Evolutionary conservation across 2,113 vertebrate species (phyloP), one percentile per base, ranked within the genome.

Genomic region (Tachysurus vachellii): DNA sequence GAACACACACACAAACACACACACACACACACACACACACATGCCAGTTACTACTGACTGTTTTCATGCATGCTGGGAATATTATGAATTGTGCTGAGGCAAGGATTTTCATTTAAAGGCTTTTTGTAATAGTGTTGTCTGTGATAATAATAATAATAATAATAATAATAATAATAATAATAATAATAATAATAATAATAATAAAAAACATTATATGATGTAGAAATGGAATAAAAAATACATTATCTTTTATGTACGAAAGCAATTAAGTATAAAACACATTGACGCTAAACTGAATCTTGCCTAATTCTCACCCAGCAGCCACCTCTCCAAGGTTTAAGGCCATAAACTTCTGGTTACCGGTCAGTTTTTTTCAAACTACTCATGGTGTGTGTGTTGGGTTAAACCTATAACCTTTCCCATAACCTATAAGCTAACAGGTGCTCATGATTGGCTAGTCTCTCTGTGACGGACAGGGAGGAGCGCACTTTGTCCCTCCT

Each of bases 21-120:
- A 88, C 36, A 36, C 36, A 36, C 59, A 85, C 42, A 82, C 56
- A 89, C 47, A 83, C 88, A 75, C 44, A 85, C 42, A 82, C 84
- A 80, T 13, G 23, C 31, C 53, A 61, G 23, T 68, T 80, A 79
- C 53, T 42, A 84, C 54, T 75, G 31, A 73, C 68, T 53, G 36
- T 61, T 80, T 86, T 31, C 57, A 54, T 31, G 26, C n/a, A 54
- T 26, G 75, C 59, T 80, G 42, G 64, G 19, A 79, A 54, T 54
- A 80, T 86, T 75, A 80, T 16, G 44, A 86, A 79, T 56, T 21
- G 57, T 23, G 56, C 71, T 77, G 56, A 85, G 56, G 44, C 23
- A 64, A 77, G 57, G 10, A 13, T 47, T 75, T 85, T 75, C 21
- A 73, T 73, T n/a, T 59, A 71, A 59, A 59, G 5, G 31, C 19